Conservation (phyloP, 1,140 invertebrate species). For the Saccostrea echinata region DNA sequence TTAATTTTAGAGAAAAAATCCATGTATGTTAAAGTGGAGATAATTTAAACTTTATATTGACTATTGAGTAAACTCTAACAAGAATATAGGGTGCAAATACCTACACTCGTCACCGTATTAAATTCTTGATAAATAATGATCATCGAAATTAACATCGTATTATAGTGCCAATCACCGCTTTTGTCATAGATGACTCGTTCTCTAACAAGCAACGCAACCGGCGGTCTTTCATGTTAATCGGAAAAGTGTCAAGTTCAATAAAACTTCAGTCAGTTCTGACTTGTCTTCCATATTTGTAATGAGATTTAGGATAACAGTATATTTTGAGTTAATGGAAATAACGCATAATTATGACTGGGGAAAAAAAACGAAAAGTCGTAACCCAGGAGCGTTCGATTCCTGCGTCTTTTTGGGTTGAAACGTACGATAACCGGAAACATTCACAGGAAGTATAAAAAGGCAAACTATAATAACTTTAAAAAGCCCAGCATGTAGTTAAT, state of each 20-base stretch:
- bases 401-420: constrained; percentile 5
- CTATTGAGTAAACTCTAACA: no score
- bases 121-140: not conserved
- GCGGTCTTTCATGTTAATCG: constrained; percentile 21
- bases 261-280: not conserved
- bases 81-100: no score
- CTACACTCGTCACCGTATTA: not conserved
- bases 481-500: constrained; percentile 10
- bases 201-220: not conserved
- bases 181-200: not conserved
- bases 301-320: not conserved
- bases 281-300: constrained; percentile 17
- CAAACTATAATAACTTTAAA: not conserved
- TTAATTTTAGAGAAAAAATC: no score
- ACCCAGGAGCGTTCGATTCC: not conserved
- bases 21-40: no score
- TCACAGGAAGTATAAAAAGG: not conserved
- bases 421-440: constrained; percentile 3
- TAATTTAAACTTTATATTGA: no score
- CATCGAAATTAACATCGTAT: constrained; percentile 20
- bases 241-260: constrained; percentile 37
- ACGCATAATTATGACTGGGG: not conserved
- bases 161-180: constrained; percentile 10
- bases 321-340: constrained; percentile 18
- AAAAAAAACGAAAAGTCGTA: constrained; percentile 23